Base-by-base conservation (phyloP, 64 coral and sea anemone species). In the Cladopsammia gracilis region DNA sequence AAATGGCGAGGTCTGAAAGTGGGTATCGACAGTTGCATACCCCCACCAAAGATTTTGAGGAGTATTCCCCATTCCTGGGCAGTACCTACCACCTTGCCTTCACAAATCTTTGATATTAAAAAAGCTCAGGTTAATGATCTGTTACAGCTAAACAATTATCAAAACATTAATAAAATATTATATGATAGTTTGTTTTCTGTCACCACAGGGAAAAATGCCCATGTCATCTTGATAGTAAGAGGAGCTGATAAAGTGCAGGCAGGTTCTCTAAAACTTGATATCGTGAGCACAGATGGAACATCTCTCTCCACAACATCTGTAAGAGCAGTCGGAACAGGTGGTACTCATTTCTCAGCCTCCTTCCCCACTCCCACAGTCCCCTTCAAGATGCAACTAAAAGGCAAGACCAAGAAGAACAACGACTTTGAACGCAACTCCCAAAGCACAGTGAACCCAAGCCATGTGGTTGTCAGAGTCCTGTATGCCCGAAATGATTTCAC, bases 381-480 rank as follows among this genome's bases (percentile, higher is more conserved):
- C 14, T 92, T 92, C n/a, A 73, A 64, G 60, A 26, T 92, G 8
- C 20, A 43, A 73, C 25, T 92, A 20, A 62, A 65, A 62, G 90
- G 90, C 0, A 24, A 82, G 72, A 92, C 90, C 10, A 72, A 72
- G 73, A 70, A 69, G 25, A 77, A 77, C 16, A 64, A 48, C 69
- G 3, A 50, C 12, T 92, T 92, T 62, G 68, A 73, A 26, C 78
- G 90, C 19, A 71, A 50, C 15, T 92, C 90, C 4, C 16, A 42
- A 11, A 73, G 52, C n/a, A 54, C 26, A 0, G 79, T 73, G 25
- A 25, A 59, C 3, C n/a, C 90, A 43, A 70, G 50, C 10, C 48
- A 70, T 10, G 90, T 79, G 0, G n/a, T 92, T 43, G 26, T 88
- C 44, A 51, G 71, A 64, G 54, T 88, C 4, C 4, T n/a, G 19